Percentiles rank a stretch among this genome's conserved stretches.
These are phyloP conservation scores for Caenorhabditis tropicalis DNA, from an alignment of 1,140 invertebrate genomes.

Conservation along the genomic window DNA sequence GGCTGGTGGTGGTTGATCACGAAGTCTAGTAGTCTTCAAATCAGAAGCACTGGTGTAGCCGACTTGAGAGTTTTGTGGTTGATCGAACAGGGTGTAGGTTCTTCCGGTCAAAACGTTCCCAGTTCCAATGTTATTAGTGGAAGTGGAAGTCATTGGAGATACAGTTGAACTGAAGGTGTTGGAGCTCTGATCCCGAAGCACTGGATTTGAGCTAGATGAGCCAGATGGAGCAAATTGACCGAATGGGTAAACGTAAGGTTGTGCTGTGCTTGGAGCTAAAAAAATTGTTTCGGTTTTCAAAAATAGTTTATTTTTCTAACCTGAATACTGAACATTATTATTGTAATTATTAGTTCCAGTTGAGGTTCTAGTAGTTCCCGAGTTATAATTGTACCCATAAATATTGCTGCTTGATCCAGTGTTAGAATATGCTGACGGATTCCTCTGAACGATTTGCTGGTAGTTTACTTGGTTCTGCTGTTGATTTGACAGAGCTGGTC, in stretches of 20 bases:
- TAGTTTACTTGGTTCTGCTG: constrained; percentile 14
- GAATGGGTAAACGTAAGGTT: constrained; percentile 13
- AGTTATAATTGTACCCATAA: constrained; percentile 38
- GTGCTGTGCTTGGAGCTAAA: background rate
- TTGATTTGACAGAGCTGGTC: background rate
- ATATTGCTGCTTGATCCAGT: constrained; percentile 19
- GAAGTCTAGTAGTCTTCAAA: constrained; percentile 16
- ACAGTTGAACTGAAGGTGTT: background rate
- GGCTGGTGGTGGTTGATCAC: constrained; percentile 9
- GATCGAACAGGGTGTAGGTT: constrained; percentile 7
- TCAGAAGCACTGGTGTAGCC: constrained; percentile 10
- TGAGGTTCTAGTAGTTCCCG: background rate
- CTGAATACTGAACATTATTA: constrained; percentile 2
- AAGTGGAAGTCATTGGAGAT: background rate
- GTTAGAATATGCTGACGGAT: background rate
- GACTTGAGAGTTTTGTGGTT: constrained; percentile 16
- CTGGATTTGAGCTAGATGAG: constrained; percentile 17
- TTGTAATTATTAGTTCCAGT: background rate
- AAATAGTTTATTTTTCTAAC: background rate
- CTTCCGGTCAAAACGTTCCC: background rate
- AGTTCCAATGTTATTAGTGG: background rate
- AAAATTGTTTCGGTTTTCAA: background rate
- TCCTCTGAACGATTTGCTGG: constrained; percentile 19
- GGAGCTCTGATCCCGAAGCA: constrained; percentile 20
- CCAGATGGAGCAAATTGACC: constrained; percentile 1